phyloP scores from a whole-genome alignment of 2,888 invertebrate species.

The Chromoteleia sp. region DNA sequence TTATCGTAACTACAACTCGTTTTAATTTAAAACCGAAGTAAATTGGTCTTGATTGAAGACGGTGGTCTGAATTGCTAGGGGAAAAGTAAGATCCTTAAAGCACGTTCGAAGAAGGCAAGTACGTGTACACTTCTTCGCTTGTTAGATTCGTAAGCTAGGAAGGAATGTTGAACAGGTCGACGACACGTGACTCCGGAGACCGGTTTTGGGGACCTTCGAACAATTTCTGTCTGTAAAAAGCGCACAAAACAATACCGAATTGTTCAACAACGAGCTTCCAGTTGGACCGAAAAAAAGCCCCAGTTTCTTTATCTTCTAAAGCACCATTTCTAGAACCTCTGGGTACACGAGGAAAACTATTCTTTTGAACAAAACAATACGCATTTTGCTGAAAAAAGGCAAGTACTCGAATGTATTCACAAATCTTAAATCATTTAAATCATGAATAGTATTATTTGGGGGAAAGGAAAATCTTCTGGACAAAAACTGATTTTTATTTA shows the following conservation, averaged over 20 bases:
- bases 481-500: no score
- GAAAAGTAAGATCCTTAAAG: no score
- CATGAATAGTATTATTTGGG: no score
- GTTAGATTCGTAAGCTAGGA: conserved; percentile 73
- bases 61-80: no score
- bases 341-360: conserved; percentile 7
- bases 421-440: no score
- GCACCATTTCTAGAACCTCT: neutral
- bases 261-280: conserved; percentile 21
- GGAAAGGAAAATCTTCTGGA: no score
- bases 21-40: no score
- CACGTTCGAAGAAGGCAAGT: conserved; percentile 5
- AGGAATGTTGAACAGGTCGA: conserved; percentile 84
- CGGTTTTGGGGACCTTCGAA: conserved; percentile 83
- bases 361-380: neutral
- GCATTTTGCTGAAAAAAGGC: no score
- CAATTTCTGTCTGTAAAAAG: conserved; percentile 72
- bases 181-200: conserved; percentile 81
- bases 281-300: neutral
- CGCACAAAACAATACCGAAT: conserved; percentile 43
- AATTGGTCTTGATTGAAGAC: no score
- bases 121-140: conserved; percentile 31
- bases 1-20: no score
- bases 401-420: no score
- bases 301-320: neutral